Evolutionary conservation across 2,888 invertebrate genomes (phyloP).

Genomic region (Drosophila ezoana): DNA sequence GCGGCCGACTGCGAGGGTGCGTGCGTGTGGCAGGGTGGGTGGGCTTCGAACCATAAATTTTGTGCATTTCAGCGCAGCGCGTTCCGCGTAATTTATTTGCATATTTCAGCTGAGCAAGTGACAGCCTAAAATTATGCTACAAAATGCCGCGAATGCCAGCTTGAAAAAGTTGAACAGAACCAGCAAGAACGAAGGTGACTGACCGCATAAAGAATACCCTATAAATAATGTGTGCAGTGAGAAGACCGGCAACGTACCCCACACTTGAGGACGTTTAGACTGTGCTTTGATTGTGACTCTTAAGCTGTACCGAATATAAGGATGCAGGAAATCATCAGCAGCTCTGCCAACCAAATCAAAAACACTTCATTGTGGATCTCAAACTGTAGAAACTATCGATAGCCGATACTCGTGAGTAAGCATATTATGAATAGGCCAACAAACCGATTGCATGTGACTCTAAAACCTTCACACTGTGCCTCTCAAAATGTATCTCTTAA

Average conservation of each 20-base stretch:
- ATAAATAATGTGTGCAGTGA: background rate
- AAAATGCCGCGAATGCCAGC: slow-evolving; percentile 68
- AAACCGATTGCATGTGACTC: too few species aligned
- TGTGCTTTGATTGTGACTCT: background rate
- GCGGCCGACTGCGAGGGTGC: background rate
- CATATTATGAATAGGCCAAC: too few species aligned
- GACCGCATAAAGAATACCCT: background rate
- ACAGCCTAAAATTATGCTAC: slow-evolving; percentile 76
- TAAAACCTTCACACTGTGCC: too few species aligned
- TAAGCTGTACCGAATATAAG: too few species aligned
- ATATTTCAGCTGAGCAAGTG: slow-evolving; percentile 62
- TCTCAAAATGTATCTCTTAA: too few species aligned
- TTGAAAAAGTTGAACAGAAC: slow-evolving; percentile 6
- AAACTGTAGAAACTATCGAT: too few species aligned
- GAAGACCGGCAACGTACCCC: too few species aligned
- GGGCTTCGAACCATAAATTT: slow-evolving; percentile 41
- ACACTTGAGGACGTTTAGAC: too few species aligned
- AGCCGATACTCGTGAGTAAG: too few species aligned
- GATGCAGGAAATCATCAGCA: too few species aligned
- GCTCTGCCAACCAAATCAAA: too few species aligned
- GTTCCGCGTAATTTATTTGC: slow-evolving; percentile 70
- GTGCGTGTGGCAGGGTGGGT: background rate
- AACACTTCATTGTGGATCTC: too few species aligned
- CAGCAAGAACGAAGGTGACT: background rate
- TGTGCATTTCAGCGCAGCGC: slow-evolving; percentile 44